phyloP scores from a whole-genome alignment of 2,113 vertebrate genomes.

The Uria lomvia region DNA sequence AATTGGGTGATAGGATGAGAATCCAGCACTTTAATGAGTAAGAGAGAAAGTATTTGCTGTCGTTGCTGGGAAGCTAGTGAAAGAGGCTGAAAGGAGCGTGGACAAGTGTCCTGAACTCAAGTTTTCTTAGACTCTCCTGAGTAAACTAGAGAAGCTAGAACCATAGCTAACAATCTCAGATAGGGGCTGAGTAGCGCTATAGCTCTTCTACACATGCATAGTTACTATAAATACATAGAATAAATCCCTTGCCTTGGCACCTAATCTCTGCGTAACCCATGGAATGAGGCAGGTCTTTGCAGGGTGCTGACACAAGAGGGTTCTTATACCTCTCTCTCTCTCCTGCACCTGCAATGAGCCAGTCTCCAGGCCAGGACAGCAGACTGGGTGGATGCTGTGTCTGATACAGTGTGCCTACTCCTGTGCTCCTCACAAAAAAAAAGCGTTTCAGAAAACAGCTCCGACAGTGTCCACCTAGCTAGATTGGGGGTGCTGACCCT shows the following conservation, averaged over 20 bases:
- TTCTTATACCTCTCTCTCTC: not conserved
- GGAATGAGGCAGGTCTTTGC: not conserved
- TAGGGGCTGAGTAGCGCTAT: not conserved
- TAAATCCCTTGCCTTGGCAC: not conserved
- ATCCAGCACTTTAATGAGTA: not conserved
- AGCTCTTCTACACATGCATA: not conserved
- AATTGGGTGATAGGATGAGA: not conserved
- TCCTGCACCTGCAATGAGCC: not conserved
- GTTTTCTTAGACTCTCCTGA: not conserved
- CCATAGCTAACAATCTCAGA: not conserved
- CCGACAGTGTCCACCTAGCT: not conserved
- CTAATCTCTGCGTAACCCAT: not conserved
- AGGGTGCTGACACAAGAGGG: not conserved
- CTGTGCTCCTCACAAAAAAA: not conserved
- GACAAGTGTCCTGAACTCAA: not conserved
- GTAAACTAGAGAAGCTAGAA: not conserved
- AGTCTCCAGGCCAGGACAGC: not conserved
- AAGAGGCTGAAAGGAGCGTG: not conserved
- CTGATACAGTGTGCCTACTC: not conserved
- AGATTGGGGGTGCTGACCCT: not conserved
- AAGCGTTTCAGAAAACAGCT: not conserved
- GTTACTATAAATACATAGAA: not conserved
- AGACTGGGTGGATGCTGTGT: too few relatives aligned
- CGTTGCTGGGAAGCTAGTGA: not conserved
- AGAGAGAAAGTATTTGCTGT: not conserved